phyloP scores from a whole-genome alignment of 2,888 invertebrate genomes.

The Ceramica pisi region DNA sequence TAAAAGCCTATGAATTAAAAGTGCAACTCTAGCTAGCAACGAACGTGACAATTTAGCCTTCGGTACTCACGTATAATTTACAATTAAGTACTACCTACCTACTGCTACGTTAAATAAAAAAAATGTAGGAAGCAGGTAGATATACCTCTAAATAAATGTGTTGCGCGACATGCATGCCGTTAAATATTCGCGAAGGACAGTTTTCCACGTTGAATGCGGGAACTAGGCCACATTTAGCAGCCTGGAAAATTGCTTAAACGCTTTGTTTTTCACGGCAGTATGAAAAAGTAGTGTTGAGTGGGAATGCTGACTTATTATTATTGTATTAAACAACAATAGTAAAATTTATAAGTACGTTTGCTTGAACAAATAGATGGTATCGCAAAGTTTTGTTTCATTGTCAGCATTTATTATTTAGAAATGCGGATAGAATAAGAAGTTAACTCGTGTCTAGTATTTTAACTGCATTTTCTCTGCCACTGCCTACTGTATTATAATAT shows the following conservation, averaged over 20 bases:
- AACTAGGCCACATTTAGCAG: conserved; percentile 62
- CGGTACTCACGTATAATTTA: background rate
- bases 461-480: background rate
- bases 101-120: background rate
- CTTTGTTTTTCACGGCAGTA: conserved; percentile 36
- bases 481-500: background rate
- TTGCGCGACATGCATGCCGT: conserved; percentile 42
- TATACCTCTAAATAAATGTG: conserved; percentile 19
- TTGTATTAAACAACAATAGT: conserved; percentile 28
- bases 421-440: conserved; percentile 4
- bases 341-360: conserved; percentile 18
- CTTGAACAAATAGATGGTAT: conserved; percentile 34
- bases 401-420: conserved; percentile 13
- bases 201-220: conserved; percentile 60
- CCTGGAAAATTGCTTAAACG: conserved; percentile 53
- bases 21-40: background rate
- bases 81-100: too few relatives aligned
- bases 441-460: conserved; percentile 31
- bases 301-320: conserved; percentile 29
- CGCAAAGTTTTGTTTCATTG: conserved; percentile 31
- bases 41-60: conserved; percentile 1
- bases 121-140: conserved; percentile 41
- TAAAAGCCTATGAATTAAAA: background rate
- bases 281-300: conserved; percentile 27
- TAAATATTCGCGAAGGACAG: conserved; percentile 58